A percentile compares a stretch with the other conserved stretches of the same genome.
phyloP scores from a whole-genome alignment of 2,888 invertebrate genomes.

The Hermaeophaga mercurialis region DNA sequence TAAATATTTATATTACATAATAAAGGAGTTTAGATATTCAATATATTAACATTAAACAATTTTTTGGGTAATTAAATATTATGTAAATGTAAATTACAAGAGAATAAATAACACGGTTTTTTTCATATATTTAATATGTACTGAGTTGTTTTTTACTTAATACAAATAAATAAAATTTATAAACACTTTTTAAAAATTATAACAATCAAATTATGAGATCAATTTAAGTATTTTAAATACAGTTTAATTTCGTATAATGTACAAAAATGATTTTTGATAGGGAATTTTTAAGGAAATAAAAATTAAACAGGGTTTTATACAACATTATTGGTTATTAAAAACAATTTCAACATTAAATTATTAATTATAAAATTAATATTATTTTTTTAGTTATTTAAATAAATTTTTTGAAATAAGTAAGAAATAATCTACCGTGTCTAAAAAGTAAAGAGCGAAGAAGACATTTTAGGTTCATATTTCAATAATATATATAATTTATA shows the following conservation, averaged over 20 bases:
- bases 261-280: no score
- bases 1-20: conserved; percentile 43
- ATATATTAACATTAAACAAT: conserved; percentile 28
- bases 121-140: conserved; percentile 10
- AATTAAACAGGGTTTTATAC: no score
- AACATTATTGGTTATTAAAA: no score
- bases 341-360: no score
- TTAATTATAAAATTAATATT: no score
- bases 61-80: conserved; percentile 10
- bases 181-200: not conserved
- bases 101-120: conserved; percentile 13
- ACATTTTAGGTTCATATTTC: no score
- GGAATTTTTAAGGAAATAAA: no score
- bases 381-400: no score
- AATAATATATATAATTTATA: no score
- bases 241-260: not conserved
- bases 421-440: no score
- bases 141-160: conserved; percentile 5
- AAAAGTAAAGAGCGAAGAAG: no score
- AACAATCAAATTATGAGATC: not conserved
- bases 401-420: no score
- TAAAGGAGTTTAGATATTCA: conserved; percentile 39
- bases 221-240: not conserved
- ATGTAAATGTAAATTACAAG: conserved; percentile 8
- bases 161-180: conserved; percentile 4